Percentiles rank a stretch among this genome's conserved stretches.
Conservation (phyloP, 53 echinoderm and acorn worm genomes). For the Henricia sp. region DNA sequence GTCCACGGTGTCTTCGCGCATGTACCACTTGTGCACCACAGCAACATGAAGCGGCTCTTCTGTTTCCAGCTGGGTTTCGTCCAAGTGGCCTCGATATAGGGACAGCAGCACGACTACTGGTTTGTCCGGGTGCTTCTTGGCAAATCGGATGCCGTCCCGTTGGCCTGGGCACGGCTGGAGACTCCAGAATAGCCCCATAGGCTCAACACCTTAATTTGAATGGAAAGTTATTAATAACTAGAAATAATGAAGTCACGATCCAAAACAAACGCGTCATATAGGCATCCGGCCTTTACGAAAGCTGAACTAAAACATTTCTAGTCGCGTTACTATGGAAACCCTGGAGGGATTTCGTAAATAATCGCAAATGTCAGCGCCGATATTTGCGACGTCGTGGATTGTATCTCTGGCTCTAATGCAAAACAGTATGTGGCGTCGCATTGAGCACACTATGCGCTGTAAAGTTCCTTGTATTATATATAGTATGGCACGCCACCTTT, state of each 20-base stretch:
- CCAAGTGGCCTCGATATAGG: slow-evolving; percentile 23
- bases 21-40: slow-evolving; percentile 29
- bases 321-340: no score
- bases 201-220: slow-evolving; percentile 41
- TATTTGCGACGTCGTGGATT: no score
- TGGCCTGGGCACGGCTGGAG: slow-evolving; percentile 51
- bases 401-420: no score
- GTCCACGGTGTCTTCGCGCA: slow-evolving; percentile 5
- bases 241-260: no score
- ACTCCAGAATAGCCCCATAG: slow-evolving; percentile 70
- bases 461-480: no score
- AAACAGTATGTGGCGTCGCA: no score
- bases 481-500: no score
- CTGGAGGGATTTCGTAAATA: no score
- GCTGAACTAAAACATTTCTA: no score
- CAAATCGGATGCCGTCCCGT: slow-evolving; percentile 11
- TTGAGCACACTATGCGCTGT: no score
- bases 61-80: neutral
- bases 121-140: slow-evolving; percentile 15
- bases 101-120: slow-evolving; percentile 30
- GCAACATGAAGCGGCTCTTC: slow-evolving; percentile 11
- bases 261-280: no score
- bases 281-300: neutral
- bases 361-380: no score
- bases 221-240: neutral